phyloP scores from a whole-genome alignment of 2,113 vertebrate genomes.

The Noctilio leporinus region DNA sequence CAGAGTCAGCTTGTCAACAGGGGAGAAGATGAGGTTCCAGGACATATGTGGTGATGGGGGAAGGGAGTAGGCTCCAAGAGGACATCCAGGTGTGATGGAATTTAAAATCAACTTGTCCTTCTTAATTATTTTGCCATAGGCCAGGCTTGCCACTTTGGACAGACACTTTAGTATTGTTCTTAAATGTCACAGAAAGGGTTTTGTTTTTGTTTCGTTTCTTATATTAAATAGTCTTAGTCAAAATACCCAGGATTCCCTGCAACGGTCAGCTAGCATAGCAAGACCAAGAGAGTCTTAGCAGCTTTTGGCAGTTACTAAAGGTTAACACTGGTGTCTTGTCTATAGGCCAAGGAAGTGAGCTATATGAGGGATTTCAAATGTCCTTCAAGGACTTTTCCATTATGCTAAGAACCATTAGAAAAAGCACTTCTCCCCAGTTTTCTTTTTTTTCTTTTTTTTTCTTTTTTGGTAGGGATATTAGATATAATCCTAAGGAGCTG shows the following conservation, averaged over 20 bases:
- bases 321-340: slow-evolving; percentile 68
- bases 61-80: background rate
- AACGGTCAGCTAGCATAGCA: slow-evolving; percentile 69
- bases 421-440: background rate
- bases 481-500: accelerated
- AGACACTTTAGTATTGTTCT: slow-evolving; percentile 46
- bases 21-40: background rate
- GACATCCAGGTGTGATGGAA: background rate
- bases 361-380: slow-evolving; percentile 64
- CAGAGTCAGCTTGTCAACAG: background rate
- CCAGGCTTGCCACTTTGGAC: slow-evolving; percentile 11
- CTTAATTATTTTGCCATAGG: background rate
- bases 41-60: background rate
- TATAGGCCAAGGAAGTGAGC: slow-evolving; percentile 70
- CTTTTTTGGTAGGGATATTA: background rate
- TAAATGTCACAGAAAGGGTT: slow-evolving; percentile 55
- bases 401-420: slow-evolving; percentile 26
- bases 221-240: slow-evolving; percentile 58
- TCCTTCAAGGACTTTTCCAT: slow-evolving; percentile 63
- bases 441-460: background rate
- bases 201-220: slow-evolving; percentile 57
- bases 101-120: slow-evolving; percentile 46
- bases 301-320: slow-evolving; percentile 71
- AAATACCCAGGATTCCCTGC: slow-evolving; percentile 70
- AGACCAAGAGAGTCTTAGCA: slow-evolving; percentile 62